Evolutionary conservation across 1,140 invertebrate species (phyloP), one percentile per base, ranked within the genome.

Genomic region (Drosophila nebulosa): DNA sequence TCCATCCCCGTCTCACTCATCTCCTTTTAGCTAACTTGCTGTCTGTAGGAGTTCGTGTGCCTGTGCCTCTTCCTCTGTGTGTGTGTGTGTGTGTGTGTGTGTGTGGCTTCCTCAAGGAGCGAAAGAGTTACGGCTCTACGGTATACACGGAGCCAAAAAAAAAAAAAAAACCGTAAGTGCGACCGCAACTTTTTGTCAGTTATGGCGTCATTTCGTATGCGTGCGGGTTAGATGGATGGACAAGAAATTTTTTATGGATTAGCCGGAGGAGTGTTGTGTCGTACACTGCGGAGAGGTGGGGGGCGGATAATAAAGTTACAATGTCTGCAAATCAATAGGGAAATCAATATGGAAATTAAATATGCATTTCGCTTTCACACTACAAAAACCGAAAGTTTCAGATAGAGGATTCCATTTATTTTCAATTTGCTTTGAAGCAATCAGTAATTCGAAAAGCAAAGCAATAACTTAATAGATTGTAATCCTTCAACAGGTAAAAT

Each of bases 101-200:
- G 53, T 70, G 76, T 42, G 62, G 78, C 68, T 80, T 74, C 72
- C 72, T 76, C 64, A 76, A 76, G 65, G 66, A 70, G 66, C 39
- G 59, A 76, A 76, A 60, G 73, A 75, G 73, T 74, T 75, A 75
- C 73, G 72, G 67, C 56, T 39, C 18, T 12, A 32, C 10, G 32
- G 26, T 18, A 70, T 74, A 74, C 71, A 74, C 71, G 62, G 71
- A 39, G 63, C 69, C 30, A 60, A 74, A 74, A 67, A 21, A 51
- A 66, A 72, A 16, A 65, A 73, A 58, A 16, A 27, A 64, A 72
- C 52, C 64, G 53, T 56, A 55, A 74, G 74, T 75, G 71, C 64
- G 72, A 64, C 74, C 64, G 64, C 51, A 55, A 55, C 52, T 55
- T 55, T 65, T 14, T 59, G 35, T 39, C 72, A 42, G 59, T 75